phyloP scores from a whole-genome alignment of 2,797 vertebrate genomes.

The Spea hammondii region DNA sequence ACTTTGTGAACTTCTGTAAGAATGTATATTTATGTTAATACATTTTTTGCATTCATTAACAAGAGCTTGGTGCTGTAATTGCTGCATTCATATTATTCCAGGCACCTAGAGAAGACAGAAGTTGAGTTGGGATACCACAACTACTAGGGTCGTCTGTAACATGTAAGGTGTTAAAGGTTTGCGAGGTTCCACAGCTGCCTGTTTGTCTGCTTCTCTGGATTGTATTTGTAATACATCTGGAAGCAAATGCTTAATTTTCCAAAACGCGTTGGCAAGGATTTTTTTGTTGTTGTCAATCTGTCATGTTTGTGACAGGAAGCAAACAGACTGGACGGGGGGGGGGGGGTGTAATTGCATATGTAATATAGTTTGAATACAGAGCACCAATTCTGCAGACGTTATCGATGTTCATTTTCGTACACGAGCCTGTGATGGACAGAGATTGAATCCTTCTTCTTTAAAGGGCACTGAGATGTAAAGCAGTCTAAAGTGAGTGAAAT shows the following conservation, averaged over 20 bases:
- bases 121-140: background rate
- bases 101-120: background rate
- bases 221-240: conserved; percentile 39
- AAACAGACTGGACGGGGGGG: conserved; percentile 36
- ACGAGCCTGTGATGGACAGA: conserved; percentile 22
- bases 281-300: conserved; percentile 28
- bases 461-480: conserved; percentile 44
- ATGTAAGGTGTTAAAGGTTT: conserved; percentile 5
- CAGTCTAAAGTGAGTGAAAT: conserved; percentile 34
- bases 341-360: conserved; percentile 48
- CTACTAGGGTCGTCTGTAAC: conserved; percentile 14
- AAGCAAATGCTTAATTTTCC: conserved; percentile 41
- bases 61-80: background rate
- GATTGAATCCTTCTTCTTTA: conserved; percentile 37
- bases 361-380: conserved; percentile 37
- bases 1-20: conserved; percentile 19
- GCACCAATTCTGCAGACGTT: conserved; percentile 27
- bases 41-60: conserved; percentile 22
- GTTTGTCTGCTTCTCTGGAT: conserved; percentile 17
- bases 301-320: conserved; percentile 44
- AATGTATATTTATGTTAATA: conserved; percentile 41
- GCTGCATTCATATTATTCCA: background rate
- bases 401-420: conserved; percentile 19
- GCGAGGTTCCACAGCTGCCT: conserved; percentile 8
- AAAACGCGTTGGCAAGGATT: conserved; percentile 36